These are phyloP conservation scores for Saccostrea cuccullata DNA, from an alignment of 1,140 invertebrate species.

Conservation along the genomic window DNA sequence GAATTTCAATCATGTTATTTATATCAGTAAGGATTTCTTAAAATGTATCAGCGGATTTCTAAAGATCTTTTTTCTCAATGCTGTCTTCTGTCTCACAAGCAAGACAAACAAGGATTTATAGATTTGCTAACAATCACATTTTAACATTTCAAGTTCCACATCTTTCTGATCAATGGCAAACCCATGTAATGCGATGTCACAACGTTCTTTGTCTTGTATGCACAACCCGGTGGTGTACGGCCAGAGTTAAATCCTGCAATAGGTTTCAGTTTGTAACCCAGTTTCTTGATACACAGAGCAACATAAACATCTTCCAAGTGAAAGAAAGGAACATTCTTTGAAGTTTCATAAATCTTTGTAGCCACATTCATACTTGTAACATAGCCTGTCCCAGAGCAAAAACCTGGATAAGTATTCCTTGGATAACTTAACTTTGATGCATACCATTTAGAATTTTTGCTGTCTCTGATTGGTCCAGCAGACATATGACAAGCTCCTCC, in stretches of 20 bases:
- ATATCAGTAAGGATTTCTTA: too few relatives aligned
- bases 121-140: background rate
- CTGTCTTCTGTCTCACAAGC: too few relatives aligned
- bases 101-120: too few relatives aligned
- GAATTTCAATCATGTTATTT: too few relatives aligned
- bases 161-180: slow-evolving; percentile 17
- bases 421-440: slow-evolving; percentile 73
- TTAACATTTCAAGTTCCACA: slow-evolving; percentile 53
- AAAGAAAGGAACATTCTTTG: slow-evolving; percentile 70
- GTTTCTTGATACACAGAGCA: slow-evolving; percentile 61
- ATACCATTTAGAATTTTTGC: slow-evolving; percentile 77
- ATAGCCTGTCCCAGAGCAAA: slow-evolving; percentile 77
- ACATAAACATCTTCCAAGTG: slow-evolving; percentile 78
- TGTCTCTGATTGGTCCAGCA: slow-evolving; percentile 62
- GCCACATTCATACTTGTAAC: slow-evolving; percentile 74
- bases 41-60: too few relatives aligned
- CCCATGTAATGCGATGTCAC: slow-evolving; percentile 53
- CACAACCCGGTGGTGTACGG: slow-evolving; percentile 38
- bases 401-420: slow-evolving; percentile 74
- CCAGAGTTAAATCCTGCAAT: slow-evolving; percentile 53
- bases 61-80: too few relatives aligned
- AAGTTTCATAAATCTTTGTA: slow-evolving; percentile 67
- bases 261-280: slow-evolving; percentile 47
- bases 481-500: slow-evolving; percentile 50
- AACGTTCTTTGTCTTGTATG: slow-evolving; percentile 28